Evolutionary conservation across 2,797 vertebrate genomes (phyloP).

Genomic region (Pteropus rufus): DNA sequence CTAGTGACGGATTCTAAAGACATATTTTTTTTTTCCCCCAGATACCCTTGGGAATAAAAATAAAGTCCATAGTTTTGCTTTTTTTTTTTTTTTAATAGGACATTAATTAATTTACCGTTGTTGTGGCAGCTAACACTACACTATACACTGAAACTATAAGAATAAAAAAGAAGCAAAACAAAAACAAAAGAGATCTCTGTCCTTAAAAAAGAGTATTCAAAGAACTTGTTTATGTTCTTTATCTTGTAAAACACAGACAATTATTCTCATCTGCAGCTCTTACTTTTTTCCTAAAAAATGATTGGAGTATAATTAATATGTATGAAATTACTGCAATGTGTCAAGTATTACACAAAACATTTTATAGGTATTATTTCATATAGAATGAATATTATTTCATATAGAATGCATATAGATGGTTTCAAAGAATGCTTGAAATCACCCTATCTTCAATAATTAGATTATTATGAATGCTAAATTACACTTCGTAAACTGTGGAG

Average conservation of each 20-base stretch:
- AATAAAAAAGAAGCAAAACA: not conserved
- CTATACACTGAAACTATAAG: not conserved
- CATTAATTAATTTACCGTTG: not conserved
- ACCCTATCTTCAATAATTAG: not conserved
- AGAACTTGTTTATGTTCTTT: not conserved
- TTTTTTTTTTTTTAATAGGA: not conserved
- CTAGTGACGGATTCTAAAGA: too few species aligned
- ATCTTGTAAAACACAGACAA: not conserved
- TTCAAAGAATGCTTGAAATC: not conserved
- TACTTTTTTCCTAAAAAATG: not conserved
- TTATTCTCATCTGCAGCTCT: not conserved
- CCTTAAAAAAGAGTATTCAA: not conserved
- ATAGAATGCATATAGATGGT: too few species aligned
- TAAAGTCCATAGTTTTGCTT: too few species aligned
- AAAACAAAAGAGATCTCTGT: not conserved
- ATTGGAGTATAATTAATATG: not conserved
- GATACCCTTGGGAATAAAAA: too few species aligned
- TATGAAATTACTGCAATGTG: not conserved
- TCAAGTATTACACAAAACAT: not conserved
- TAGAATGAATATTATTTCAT: too few species aligned
- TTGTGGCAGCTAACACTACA: not conserved
- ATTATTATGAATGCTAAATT: not conserved
- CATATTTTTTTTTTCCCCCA: too few species aligned
- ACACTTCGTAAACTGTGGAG: not conserved
- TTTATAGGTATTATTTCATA: not conserved